These are phyloP conservation scores for Charaxes varanes DNA, from an alignment of 1,140 invertebrate species.

Conservation along the genomic window DNA sequence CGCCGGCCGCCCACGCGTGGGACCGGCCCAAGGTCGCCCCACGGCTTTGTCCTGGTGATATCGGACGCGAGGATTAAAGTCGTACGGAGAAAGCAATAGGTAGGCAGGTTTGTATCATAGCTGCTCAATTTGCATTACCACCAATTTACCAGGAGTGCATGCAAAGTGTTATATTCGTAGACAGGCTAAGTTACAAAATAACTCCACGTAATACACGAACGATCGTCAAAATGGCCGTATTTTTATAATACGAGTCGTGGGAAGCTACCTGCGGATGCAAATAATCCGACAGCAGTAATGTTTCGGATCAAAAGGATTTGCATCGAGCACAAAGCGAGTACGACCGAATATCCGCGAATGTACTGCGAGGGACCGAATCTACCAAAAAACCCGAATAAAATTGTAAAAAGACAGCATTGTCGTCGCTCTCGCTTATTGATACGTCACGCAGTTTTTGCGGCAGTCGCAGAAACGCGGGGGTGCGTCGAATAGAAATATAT, in stretches of 20 bases:
- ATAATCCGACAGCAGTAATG: constrained; percentile 16
- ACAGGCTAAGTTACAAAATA: no score
- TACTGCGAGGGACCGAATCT: constrained; percentile 12
- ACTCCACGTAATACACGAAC: no score
- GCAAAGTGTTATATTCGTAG: no score
- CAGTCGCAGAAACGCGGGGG: constrained; percentile 23
- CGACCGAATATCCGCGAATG: constrained; percentile 27
- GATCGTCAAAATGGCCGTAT: no score
- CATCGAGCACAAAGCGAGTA: constrained; percentile 15
- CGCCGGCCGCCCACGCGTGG: constrained; percentile 3
- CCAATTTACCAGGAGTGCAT: no score
- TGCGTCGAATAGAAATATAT: constrained; percentile 15
- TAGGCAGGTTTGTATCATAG: no score
- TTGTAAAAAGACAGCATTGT: constrained; percentile 26
- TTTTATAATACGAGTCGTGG: constrained; percentile 15
- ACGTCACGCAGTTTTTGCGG: constrained; percentile 40
- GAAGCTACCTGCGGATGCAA: constrained; percentile 27
- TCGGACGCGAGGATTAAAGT: background rate
- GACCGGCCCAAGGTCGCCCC: constrained; percentile 5
- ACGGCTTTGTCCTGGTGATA: no score
- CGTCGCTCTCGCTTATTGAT: constrained; percentile 37
- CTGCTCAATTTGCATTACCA: no score
- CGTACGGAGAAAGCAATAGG: no score
- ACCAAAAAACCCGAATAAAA: constrained; percentile 29
- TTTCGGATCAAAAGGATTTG: constrained; percentile 32